Percentiles rank a stretch among this genome's conserved stretches.
Conservation (phyloP, 2,113 vertebrate species). For the Lepisosteus oculatus region DNA sequence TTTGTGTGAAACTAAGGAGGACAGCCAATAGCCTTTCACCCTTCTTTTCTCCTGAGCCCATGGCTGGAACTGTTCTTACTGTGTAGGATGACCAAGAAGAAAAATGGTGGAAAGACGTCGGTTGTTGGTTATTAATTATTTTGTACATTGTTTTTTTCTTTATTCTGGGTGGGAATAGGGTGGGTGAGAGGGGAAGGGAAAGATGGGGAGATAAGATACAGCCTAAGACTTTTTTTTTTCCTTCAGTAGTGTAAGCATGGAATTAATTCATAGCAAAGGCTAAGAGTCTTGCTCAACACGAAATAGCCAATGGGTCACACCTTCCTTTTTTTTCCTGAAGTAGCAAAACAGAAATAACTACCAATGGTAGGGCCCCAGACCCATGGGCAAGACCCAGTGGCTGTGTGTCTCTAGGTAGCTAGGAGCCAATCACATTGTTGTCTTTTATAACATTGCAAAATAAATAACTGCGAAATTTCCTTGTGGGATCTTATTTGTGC, state of each 20-base stretch:
- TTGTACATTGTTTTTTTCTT: background rate
- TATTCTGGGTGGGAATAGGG: background rate
- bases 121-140: background rate
- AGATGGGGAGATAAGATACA: background rate
- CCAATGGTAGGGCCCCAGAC: background rate
- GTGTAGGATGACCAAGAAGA: constrained; percentile 1
- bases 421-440: background rate
- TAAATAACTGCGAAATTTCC: background rate
- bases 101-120: background rate
- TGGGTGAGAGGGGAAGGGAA: background rate
- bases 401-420: background rate
- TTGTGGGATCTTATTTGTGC: background rate
- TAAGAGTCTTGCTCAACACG: background rate
- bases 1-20: background rate
- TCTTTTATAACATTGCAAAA: background rate
- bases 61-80: background rate
- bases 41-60: background rate
- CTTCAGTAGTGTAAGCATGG: constrained; percentile 3
- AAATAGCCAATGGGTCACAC: background rate
- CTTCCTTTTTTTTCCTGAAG: background rate
- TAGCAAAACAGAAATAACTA: background rate
- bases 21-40: background rate
- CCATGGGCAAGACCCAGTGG: background rate
- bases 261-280: background rate
- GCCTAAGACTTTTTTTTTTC: background rate